These are phyloP conservation scores for Xestobium rufovillosum DNA, from an alignment of 2,888 invertebrate species.

Conservation along the genomic window DNA sequence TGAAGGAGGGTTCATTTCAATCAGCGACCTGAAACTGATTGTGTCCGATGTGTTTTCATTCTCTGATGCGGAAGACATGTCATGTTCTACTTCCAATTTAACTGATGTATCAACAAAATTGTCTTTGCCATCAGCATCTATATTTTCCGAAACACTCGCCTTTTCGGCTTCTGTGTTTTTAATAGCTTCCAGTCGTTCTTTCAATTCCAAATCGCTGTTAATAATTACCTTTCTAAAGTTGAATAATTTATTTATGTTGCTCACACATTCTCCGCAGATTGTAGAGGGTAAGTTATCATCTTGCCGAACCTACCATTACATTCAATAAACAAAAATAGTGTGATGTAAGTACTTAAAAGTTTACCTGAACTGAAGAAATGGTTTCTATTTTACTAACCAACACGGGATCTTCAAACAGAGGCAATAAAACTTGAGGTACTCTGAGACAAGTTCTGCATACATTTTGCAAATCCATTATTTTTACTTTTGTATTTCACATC, in stretches of 20 bases:
- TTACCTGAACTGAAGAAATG: slow-evolving; percentile 30
- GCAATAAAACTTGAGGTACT: slow-evolving; percentile 19
- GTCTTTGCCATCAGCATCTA: no score
- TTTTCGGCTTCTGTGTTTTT: slow-evolving; percentile 10
- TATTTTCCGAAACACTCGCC: no score
- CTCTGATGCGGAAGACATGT: no score
- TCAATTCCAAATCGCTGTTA: slow-evolving; percentile 27
- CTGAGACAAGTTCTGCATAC: slow-evolving; percentile 30
- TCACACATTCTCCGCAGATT: slow-evolving; percentile 31
- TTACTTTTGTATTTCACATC: no score
- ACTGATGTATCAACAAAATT: no score
- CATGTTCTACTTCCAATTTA: no score
- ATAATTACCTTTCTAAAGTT: slow-evolving; percentile 32
- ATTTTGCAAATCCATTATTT: no score
- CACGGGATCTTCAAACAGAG: slow-evolving; percentile 21
- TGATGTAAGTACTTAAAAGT: slow-evolving; percentile 8
- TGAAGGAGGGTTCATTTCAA: no score
- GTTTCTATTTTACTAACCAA: slow-evolving; percentile 29
- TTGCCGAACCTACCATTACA: slow-evolving; percentile 8
- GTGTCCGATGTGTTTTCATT: no score
- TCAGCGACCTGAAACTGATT: no score
- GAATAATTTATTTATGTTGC: slow-evolving; percentile 29
- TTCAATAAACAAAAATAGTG: slow-evolving; percentile 20
- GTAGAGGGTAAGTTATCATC: slow-evolving; percentile 24
- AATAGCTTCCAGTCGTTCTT: slow-evolving; percentile 20